Evolutionary conservation across 2,888 invertebrate genomes (phyloP).

Genomic region (Rosalia funebris): DNA sequence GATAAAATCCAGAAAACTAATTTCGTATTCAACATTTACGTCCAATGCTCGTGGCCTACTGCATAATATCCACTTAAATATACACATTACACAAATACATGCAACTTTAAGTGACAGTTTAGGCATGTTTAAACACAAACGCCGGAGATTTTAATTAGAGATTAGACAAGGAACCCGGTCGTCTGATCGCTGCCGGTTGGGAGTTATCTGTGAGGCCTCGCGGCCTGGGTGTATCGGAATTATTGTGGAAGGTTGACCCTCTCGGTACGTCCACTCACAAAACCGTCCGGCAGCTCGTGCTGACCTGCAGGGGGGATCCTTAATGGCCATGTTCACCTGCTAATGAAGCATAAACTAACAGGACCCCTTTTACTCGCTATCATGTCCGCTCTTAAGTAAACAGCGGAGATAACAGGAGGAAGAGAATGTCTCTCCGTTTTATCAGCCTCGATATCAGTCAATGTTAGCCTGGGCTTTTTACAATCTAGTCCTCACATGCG

Average conservation of each 20-base stretch:
- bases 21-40: slow-evolving; percentile 49
- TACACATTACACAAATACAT: slow-evolving; percentile 57
- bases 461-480: not conserved
- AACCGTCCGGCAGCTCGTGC: slow-evolving; percentile 8
- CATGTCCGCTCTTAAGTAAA: slow-evolving; percentile 1
- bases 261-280: slow-evolving; percentile 6
- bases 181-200: slow-evolving; percentile 35
- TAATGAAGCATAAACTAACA: slow-evolving; percentile 20
- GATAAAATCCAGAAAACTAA: slow-evolving; percentile 47
- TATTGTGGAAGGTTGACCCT: slow-evolving; percentile 14
- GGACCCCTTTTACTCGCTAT: slow-evolving; percentile 5
- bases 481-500: not conserved
- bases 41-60: slow-evolving; percentile 51
- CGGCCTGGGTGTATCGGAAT: not conserved
- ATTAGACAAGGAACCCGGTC: slow-evolving; percentile 51
- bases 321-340: slow-evolving; percentile 7
- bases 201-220: not conserved
- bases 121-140: slow-evolving; percentile 57
- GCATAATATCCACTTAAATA: slow-evolving; percentile 55
- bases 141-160: slow-evolving; percentile 59
- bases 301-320: slow-evolving; percentile 11
- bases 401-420: not conserved
- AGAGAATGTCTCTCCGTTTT: slow-evolving; percentile 5
- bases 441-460: not conserved
- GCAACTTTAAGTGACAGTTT: slow-evolving; percentile 57